Conservation (phyloP, 2,888 invertebrate species). For the Scelioninae gen. 1 region DNA sequence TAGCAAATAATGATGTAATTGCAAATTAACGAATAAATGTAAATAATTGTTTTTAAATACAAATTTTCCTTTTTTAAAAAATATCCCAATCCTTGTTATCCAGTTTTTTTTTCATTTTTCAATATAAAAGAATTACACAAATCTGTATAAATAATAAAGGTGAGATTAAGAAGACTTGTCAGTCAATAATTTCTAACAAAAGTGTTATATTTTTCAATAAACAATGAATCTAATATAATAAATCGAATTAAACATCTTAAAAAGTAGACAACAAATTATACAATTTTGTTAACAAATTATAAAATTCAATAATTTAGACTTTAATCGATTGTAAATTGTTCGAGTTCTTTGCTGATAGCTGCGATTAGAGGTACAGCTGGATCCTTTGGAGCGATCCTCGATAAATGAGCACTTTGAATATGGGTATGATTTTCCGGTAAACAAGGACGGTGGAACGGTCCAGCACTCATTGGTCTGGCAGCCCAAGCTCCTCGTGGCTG, state of each 20-base stretch:
- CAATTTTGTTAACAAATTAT: too few relatives aligned
- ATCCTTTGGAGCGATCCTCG: conserved; percentile 87
- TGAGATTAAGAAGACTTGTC: background rate
- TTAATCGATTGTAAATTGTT: conserved; percentile 77
- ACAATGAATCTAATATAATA: background rate
- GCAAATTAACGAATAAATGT: too few relatives aligned
- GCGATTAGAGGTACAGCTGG: conserved; percentile 93
- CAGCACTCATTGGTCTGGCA: conserved; percentile 88
- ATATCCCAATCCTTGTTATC: too few relatives aligned
- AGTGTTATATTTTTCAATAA: too few relatives aligned
- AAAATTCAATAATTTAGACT: conserved; percentile 7
- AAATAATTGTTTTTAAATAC: too few relatives aligned
- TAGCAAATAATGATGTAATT: too few relatives aligned
- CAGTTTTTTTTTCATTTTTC: too few relatives aligned
- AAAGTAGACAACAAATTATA: conserved; percentile 22
- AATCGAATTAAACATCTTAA: background rate
- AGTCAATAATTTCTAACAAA: too few relatives aligned
- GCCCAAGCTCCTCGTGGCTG: conserved; percentile 81
- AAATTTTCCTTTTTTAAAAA: too few relatives aligned
- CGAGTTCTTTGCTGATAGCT: conserved; percentile 91
- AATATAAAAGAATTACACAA: too few relatives aligned
- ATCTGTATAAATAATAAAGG: too few relatives aligned
- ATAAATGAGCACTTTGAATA: conserved; percentile 85
- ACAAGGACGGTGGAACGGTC: conserved; percentile 86
- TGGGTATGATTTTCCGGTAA: conserved; percentile 28